Conservation (phyloP, 1,140 invertebrate species). For the Drosophila funebris region DNA sequence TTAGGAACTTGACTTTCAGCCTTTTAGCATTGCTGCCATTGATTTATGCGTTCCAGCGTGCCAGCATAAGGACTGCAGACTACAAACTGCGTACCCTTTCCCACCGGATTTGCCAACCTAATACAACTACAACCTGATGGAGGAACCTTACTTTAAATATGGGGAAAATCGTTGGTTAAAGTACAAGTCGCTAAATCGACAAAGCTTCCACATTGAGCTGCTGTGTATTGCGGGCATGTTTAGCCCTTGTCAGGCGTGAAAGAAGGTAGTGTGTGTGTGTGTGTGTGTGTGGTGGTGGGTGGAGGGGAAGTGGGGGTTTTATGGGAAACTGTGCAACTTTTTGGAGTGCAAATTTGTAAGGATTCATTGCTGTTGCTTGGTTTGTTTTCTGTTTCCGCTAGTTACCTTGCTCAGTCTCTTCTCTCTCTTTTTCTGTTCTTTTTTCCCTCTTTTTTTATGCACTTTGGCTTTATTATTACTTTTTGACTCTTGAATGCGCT, state of each 20-base stretch:
- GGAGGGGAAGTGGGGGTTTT: neutral
- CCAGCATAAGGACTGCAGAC: conserved; percentile 19
- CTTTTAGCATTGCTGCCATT: conserved; percentile 41
- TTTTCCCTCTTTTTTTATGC: neutral
- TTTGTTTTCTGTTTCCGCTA: conserved; percentile 15
- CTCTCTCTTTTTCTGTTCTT: neutral
- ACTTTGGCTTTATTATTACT: conserved; percentile 37
- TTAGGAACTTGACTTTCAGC: conserved; percentile 39
- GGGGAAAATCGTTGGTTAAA: conserved; percentile 20
- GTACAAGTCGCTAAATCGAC: conserved; percentile 15
- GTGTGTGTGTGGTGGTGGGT: too few species aligned
- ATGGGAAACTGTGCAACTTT: conserved; percentile 21
- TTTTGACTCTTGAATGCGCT: conserved; percentile 31
- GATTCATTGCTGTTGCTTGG: conserved; percentile 31
- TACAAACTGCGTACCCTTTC: neutral
- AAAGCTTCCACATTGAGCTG: conserved; percentile 10
- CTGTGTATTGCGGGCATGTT: conserved; percentile 25
- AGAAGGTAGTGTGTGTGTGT: too few species aligned
- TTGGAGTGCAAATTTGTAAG: conserved; percentile 36
- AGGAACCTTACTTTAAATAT: conserved; percentile 43
- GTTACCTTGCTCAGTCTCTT: neutral
- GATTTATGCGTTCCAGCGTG: conserved; percentile 36
- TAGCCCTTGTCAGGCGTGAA: neutral
- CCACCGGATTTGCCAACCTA: neutral
- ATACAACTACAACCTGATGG: conserved; percentile 1